Base-by-base conservation (phyloP, 2,888 invertebrate species). In the Drosophila longiperda region DNA sequence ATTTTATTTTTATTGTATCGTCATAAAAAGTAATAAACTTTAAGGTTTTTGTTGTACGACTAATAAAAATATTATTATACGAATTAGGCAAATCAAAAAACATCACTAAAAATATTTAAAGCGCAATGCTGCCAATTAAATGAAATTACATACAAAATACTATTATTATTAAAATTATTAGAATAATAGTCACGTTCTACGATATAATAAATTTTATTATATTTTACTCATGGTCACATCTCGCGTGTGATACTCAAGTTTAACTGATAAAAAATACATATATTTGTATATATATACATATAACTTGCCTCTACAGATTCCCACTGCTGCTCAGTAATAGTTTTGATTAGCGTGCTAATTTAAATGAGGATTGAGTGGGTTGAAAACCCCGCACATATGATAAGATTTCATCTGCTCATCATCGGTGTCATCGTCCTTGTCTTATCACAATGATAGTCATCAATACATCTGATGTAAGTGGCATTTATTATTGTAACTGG, bases 401-500 rank as follows among this genome's bases (percentile, higher is more conserved):
- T 87, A 89, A 87, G 75, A 83, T 71, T 59, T 86, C 80, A 64
- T 66, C 73, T 38, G 38, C 1, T 55, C 23, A 15, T 64, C 74
- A 65, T 73, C 73, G 75, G 76, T 67, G 75, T 70, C 81, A 66
- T 55, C 71, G 66, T 73, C 58, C 63, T 63, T 73, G 65, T 68
- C 34, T 64, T 71, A 77, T 79, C 80, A 74, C 73, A 72, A 88
- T 88, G 86, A 86, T 86, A 74, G 86, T 86, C 76, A 88, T 86
- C 83, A 79, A 88, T 78, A 78, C 88, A 49, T 73, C 73, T 50
- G 87, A 86, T 73, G 87, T 88, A 88, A 88, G 86, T 88, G 73
- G 42, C 32, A 49, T 65, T 69, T 71, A 55, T 62, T 42, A 26
- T 64, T 59, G 26, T 60, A 50, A 59, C n/a, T 62, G 48, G 57